Conservation (phyloP, 2,797 vertebrate species). For the Oceanodroma leucorhoa region DNA sequence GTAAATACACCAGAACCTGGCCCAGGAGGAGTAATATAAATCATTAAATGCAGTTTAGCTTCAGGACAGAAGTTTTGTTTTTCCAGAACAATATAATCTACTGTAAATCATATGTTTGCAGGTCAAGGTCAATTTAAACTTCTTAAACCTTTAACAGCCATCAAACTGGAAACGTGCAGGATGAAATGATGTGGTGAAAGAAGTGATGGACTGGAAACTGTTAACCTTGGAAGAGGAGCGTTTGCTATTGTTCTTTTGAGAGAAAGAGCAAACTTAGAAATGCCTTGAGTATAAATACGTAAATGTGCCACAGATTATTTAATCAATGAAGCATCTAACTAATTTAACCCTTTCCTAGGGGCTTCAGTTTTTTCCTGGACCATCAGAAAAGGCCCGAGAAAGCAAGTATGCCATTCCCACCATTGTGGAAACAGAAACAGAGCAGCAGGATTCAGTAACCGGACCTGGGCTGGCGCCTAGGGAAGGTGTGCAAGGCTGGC, state of each 20-base stretch:
- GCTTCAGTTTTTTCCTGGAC: background rate
- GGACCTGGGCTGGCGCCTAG: background rate
- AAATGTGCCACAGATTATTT: background rate
- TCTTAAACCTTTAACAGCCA: constrained; percentile 33
- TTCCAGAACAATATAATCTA: constrained; percentile 23
- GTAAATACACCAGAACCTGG: constrained; percentile 8
- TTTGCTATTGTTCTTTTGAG: constrained; percentile 46
- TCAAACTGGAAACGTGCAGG: constrained; percentile 34
- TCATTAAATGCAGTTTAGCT: background rate
- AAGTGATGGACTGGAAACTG: constrained; percentile 29
- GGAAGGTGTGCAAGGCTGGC: background rate
- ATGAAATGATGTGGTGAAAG: constrained; percentile 33
- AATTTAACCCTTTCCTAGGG: background rate
- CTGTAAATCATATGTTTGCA: constrained; percentile 17
- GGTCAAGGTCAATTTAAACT: constrained; percentile 63
- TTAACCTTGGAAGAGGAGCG: constrained; percentile 2
- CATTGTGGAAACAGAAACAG: background rate
- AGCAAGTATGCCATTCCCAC: background rate
- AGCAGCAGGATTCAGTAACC: background rate
- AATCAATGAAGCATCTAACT: background rate
- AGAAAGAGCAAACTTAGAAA: constrained; percentile 23
- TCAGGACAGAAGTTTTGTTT: constrained; percentile 39
- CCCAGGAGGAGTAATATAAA: constrained; percentile 1
- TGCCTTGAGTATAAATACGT: background rate
- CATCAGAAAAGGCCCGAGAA: background rate